Conservation (phyloP, 1,140 invertebrate species). For the Diachasmimorpha longicaudata region DNA sequence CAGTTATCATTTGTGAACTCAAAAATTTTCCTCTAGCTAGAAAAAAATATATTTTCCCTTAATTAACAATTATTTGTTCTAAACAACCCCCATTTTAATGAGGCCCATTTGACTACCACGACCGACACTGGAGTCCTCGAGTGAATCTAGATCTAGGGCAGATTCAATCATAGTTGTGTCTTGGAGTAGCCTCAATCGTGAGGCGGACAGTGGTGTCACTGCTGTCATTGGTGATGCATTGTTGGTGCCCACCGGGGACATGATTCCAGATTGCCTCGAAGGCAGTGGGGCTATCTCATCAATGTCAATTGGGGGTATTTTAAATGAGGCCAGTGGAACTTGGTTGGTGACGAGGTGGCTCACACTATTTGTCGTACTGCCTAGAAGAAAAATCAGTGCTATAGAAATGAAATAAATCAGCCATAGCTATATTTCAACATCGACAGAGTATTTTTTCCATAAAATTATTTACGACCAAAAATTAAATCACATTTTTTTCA, state of each 20-base stretch:
- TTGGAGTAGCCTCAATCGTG: constrained; percentile 74
- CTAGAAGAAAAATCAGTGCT: constrained; percentile 53
- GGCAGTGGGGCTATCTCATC: constrained; percentile 57
- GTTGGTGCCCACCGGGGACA: constrained; percentile 49
- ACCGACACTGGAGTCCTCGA: constrained; percentile 70
- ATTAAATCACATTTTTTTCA: no score
- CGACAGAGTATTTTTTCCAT: no score
- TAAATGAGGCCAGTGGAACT: constrained; percentile 66
- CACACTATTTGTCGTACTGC: constrained; percentile 70
- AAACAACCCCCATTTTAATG: constrained; percentile 58
- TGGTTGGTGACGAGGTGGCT: constrained; percentile 70
- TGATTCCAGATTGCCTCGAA: constrained; percentile 45
- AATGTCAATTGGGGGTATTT: constrained; percentile 58
- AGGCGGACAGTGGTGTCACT: constrained; percentile 63
- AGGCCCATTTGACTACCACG: constrained; percentile 65
- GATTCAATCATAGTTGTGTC: constrained; percentile 88
- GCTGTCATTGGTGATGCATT: constrained; percentile 45
- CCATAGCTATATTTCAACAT: no score
- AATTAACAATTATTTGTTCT: constrained; percentile 2
- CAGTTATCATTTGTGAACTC: no score
- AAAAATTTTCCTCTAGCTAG: neutral
- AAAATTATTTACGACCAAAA: no score
- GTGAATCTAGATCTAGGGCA: constrained; percentile 82
- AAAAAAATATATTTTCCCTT: neutral
- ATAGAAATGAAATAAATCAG: constrained; percentile 9